phyloP scores from a whole-genome alignment of 2,797 vertebrate genomes.

The Synanceia verrucosa region DNA sequence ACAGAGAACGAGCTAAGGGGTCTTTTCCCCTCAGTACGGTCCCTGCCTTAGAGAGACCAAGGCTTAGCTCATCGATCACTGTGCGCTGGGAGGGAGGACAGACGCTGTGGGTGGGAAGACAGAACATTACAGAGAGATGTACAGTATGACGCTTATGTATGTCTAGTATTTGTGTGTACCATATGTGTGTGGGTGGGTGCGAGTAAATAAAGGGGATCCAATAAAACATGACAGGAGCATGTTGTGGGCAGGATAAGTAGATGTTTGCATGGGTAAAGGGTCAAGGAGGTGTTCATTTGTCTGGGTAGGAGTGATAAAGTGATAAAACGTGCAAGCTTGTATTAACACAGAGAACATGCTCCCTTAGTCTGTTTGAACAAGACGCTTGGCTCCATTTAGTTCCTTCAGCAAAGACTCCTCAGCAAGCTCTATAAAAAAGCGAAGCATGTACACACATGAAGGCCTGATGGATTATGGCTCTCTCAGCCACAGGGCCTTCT shows the following conservation, averaged over 20 bases:
- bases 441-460: slow-evolving; percentile 53
- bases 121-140: slow-evolving; percentile 57
- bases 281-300: slow-evolving; percentile 59
- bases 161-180: slow-evolving; percentile 33
- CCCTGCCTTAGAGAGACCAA: slow-evolving; percentile 54
- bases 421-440: slow-evolving; percentile 63
- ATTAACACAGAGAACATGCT: slow-evolving; percentile 47
- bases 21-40: slow-evolving; percentile 58
- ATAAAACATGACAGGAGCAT: slow-evolving; percentile 60
- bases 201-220: slow-evolving; percentile 34
- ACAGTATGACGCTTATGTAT: slow-evolving; percentile 42
- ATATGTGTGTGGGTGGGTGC: slow-evolving; percentile 15
- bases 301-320: slow-evolving; percentile 38
- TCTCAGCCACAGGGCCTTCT: slow-evolving; percentile 66
- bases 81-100: slow-evolving; percentile 66
- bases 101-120: slow-evolving; percentile 71
- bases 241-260: slow-evolving; percentile 41
- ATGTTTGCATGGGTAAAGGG: slow-evolving; percentile 46
- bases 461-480: slow-evolving; percentile 71
- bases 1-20: slow-evolving; percentile 67
- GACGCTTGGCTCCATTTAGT: slow-evolving; percentile 64
- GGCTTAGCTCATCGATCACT: slow-evolving; percentile 78
- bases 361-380: slow-evolving; percentile 60
- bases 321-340: slow-evolving; percentile 47
- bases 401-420: slow-evolving; percentile 60